Evolutionary conservation across 2,797 vertebrate species (phyloP).

Genomic region (Sus cebifrons): DNA sequence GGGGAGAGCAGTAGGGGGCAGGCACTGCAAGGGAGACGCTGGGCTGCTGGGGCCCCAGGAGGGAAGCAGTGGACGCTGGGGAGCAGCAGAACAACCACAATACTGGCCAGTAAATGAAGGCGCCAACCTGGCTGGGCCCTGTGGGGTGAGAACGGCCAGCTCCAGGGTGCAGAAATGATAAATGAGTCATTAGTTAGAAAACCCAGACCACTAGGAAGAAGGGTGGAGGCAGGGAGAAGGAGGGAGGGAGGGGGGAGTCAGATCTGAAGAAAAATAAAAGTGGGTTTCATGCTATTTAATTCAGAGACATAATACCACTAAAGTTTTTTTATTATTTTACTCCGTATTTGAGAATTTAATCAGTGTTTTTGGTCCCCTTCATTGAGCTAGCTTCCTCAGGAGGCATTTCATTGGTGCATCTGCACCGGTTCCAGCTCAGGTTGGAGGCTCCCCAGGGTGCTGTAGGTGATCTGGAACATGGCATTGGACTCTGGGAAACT

Average conservation of each 20-base stretch:
- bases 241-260: background rate
- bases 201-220: background rate
- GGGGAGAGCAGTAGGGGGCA: background rate
- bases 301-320: background rate
- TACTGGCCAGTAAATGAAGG: background rate
- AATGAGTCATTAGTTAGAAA: background rate
- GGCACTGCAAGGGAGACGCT: background rate
- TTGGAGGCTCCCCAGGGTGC: background rate
- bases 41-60: background rate
- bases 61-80: background rate
- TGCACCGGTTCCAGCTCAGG: background rate
- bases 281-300: constrained; percentile 24
- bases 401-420: background rate
- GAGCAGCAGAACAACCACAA: background rate
- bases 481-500: constrained; percentile 10
- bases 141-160: background rate
- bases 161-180: background rate
- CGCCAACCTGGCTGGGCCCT: background rate
- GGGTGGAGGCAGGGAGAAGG: background rate
- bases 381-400: background rate
- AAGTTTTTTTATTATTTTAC: background rate
- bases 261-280: background rate
- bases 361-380: background rate
- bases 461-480: background rate
- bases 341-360: constrained; percentile 53